Evolutionary conservation across 2,888 invertebrate species (phyloP), one percentile per base, ranked within the genome.

Genomic region (Yponomeuta sedellus): DNA sequence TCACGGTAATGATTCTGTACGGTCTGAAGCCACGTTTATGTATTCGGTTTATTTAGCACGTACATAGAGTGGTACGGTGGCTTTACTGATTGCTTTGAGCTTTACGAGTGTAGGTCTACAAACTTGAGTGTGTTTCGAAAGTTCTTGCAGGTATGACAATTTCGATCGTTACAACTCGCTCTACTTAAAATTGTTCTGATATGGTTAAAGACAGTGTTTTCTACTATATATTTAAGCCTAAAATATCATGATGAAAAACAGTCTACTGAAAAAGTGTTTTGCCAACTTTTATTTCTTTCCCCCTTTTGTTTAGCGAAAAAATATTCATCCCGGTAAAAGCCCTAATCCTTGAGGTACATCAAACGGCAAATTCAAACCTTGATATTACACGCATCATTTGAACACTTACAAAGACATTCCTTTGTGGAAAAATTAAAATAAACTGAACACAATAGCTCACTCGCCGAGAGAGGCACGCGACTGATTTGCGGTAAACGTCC

Each of bases 301-400:
- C 25, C 79, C 83, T 83, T 80, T 77, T 78, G 82, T 79, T 76
- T 74, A 78, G 78, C 81, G 82, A 28, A 86, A 87, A 88, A 88
- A 85, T 85, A 86, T 82, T 83, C 81, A 82, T 83, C 79, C 75
- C 74, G 76, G 73, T 80, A 78, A 85, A 85, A 83, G 82, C 83
- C 82, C 81, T 81, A 84, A 88, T 88, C 87, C 88, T 86, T 77
- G 74, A 69, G 66, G 67, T 76, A 89, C 88, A 88, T 89, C 88
- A 89, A 90, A 89, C 87, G 80, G 73, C 71, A 77, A 80, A 79
- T 77, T 75, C 79, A 83, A 85, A 82, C 81, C 83, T 83, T 83
- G 81, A 86, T 88, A 88, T 90, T 89, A 86, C 88, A 89, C 85
- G 88, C 89, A 78, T 89, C 89, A 90, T 90, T 90, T 88, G 84